These are phyloP conservation scores for Pollenia griseotomentosa DNA, from an alignment of 2,888 invertebrate genomes.

Conservation along the genomic window DNA sequence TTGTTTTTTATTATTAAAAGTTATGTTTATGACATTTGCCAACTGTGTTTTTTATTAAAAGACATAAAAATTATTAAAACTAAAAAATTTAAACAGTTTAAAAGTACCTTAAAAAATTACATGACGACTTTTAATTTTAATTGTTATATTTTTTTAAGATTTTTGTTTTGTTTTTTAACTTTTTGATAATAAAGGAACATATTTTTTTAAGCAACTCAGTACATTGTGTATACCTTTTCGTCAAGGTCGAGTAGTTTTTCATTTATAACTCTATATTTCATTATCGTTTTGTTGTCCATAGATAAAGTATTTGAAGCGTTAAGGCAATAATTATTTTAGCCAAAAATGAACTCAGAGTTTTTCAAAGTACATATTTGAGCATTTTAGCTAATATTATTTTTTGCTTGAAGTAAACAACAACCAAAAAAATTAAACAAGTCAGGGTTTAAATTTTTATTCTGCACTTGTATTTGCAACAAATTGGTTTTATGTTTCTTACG, in stretches of 20 bases:
- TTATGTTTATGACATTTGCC: constrained; percentile 25
- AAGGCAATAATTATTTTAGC: constrained; percentile 32
- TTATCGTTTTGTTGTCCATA: constrained; percentile 44
- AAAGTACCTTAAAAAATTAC: neutral
- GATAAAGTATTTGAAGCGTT: constrained; percentile 33
- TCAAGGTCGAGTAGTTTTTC: constrained; percentile 68
- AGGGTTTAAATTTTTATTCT: constrained; percentile 31
- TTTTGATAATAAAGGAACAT: neutral
- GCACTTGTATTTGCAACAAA: constrained; percentile 35
- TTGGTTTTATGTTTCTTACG: neutral
- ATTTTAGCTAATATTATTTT: constrained; percentile 33
- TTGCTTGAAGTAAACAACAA: neutral
- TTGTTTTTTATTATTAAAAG: constrained; percentile 4
- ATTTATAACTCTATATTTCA: constrained; percentile 50
- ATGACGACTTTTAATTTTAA: constrained; percentile 41
- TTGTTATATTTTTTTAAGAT: constrained; percentile 28
- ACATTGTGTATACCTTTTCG: constrained; percentile 42
- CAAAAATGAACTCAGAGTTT: neutral
- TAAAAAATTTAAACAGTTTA: constrained; percentile 20
- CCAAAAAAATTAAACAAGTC: constrained; percentile 36
- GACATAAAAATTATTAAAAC: constrained; percentile 23
- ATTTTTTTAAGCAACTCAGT: constrained; percentile 14
- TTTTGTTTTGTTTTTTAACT: constrained; percentile 3
- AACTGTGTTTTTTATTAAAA: constrained; percentile 38
- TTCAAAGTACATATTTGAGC: neutral